phyloP scores from a whole-genome alignment of 2,888 invertebrate species.

The Gordius sp. region DNA sequence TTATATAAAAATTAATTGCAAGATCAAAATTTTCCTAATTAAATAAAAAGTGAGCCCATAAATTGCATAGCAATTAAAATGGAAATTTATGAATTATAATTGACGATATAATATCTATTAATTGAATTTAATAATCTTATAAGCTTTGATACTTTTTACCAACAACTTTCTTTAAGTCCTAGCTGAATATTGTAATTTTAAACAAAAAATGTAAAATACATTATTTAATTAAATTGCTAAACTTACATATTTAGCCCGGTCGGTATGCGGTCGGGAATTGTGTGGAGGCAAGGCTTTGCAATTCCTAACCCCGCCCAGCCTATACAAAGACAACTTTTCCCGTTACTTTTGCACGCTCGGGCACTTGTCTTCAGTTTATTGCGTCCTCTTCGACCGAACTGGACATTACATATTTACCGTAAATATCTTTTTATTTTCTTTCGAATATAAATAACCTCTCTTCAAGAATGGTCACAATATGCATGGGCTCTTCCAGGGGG shows the following conservation, averaged over 20 bases:
- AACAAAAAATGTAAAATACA: background rate
- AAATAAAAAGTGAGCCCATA: too few species aligned
- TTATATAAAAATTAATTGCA: too few species aligned
- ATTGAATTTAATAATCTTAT: background rate
- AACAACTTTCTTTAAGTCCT: too few species aligned
- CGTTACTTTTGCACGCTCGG: slow-evolving; percentile 44
- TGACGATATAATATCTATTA: background rate
- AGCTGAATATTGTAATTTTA: too few species aligned
- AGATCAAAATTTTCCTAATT: too few species aligned
- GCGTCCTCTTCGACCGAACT: slow-evolving; percentile 67
- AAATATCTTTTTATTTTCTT: too few species aligned
- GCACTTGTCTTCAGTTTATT: slow-evolving; percentile 86
- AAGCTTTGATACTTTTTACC: background rate
- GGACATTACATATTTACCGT: slow-evolving; percentile 69
- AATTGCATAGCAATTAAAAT: too few species aligned
- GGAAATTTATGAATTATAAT: background rate
- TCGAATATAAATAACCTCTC: too few species aligned
- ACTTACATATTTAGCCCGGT: background rate
- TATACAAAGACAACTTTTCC: background rate
- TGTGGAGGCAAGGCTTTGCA: background rate
- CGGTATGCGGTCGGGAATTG: background rate
- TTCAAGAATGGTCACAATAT: too few species aligned
- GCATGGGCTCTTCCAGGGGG: too few species aligned
- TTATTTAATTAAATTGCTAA: background rate
- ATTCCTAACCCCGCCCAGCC: background rate